These are phyloP conservation scores for Cheirogaleus medius DNA, from an alignment of 2,113 vertebrate genomes.

Conservation along the genomic window DNA sequence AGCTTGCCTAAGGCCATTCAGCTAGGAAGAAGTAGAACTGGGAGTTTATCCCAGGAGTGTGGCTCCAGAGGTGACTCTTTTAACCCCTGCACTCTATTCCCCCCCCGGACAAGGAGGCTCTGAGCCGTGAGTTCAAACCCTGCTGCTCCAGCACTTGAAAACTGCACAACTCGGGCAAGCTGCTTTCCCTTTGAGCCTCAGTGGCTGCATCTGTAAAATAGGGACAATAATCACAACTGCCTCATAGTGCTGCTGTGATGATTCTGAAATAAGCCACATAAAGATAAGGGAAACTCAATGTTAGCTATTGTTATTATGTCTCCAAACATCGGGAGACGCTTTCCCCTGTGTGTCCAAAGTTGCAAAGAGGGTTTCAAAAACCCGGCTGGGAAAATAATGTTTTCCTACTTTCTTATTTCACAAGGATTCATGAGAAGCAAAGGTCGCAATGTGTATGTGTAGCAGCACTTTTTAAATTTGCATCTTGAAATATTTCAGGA, in stretches of 20 bases:
- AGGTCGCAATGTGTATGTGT: accelerated
- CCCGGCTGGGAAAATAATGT: accelerated
- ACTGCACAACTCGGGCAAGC: too few species aligned
- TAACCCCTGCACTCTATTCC: accelerated
- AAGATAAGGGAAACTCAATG: background rate
- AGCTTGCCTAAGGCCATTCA: too few species aligned
- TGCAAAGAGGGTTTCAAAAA: background rate
- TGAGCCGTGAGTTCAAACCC: background rate
- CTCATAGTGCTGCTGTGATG: background rate
- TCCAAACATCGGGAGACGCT: background rate
- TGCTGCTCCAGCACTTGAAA: accelerated
- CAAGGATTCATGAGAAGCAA: background rate
- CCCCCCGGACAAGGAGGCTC: background rate
- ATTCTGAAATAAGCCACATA: background rate
- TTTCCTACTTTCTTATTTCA: background rate
- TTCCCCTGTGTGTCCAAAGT: background rate
- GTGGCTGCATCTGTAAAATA: background rate
- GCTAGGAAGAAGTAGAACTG: background rate
- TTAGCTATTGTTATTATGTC: background rate
- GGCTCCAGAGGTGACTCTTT: background rate
- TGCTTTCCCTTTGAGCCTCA: background rate
- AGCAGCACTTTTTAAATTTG: background rate
- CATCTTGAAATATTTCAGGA: background rate
- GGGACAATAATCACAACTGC: too few species aligned
- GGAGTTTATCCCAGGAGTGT: too few species aligned